These are phyloP conservation scores for Platalea minor DNA, from an alignment of 2,797 vertebrate genomes.

Conservation along the genomic window DNA sequence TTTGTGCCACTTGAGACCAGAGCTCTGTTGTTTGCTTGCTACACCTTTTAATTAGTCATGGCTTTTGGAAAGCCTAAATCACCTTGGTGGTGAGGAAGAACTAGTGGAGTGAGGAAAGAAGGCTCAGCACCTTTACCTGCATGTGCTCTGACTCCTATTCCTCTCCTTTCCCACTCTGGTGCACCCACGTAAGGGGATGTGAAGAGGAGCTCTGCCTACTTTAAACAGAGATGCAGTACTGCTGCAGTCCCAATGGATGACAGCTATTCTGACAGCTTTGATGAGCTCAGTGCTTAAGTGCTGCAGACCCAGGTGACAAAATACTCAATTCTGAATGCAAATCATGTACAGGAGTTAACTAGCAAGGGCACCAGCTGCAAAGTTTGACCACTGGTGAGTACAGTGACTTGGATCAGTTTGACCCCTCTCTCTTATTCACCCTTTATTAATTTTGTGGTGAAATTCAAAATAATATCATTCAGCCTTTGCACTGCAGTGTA, in stretches of 20 bases:
- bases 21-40: not conserved
- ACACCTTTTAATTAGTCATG: not conserved
- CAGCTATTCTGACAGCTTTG: not conserved
- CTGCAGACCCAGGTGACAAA: not conserved
- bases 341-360: not conserved
- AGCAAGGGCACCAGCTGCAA: not conserved
- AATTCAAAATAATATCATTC: not conserved
- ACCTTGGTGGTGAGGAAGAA: not conserved
- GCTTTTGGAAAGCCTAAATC: not conserved
- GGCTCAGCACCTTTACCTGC: not conserved
- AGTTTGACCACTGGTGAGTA: not conserved
- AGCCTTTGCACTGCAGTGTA: not conserved
- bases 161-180: not conserved
- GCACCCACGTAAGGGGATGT: rapidly evolving
- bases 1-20: not conserved
- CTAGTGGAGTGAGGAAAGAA: not conserved
- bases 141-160: not conserved
- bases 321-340: conserved; percentile 5
- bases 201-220: not conserved
- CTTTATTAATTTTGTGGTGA: not conserved
- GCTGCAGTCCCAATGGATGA: not conserved
- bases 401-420: not conserved
- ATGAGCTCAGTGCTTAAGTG: not conserved
- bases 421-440: not conserved
- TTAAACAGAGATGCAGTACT: not conserved